Base-by-base conservation (phyloP, 2,888 invertebrate genomes). In the Drosophila paracracens region DNA sequence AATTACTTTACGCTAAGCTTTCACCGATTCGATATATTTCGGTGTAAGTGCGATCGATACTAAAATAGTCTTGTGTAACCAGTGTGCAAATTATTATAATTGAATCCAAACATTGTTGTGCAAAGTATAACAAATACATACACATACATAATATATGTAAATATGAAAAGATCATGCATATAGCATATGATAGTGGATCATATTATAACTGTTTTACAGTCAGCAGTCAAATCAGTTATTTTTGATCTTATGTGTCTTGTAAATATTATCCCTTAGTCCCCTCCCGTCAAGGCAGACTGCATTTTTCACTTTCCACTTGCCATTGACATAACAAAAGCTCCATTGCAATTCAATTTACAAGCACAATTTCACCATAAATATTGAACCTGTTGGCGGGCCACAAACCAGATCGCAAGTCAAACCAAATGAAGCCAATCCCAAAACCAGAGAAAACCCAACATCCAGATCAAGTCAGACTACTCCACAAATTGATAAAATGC, bases 1-100 rank as follows among this genome's bases (percentile, higher is more conserved):
- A 92, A 91, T 58, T 92, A 92, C 67, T 92, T 92, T 62, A 91
- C 92, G 5, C 80, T 92, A 35, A 91, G 91, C 57, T 91, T 92
- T 65, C 85, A 91, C 16, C 87, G 91, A 25, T 92, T 92, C 74
- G 91, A 91, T 70, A 88, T 92, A 60, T 92, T 92, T 74, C 90
- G 92, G 51, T 87, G 91, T 92, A 91, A 92, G 91, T 91, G 76
- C 25, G 11, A 58, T 68, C 59, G 56, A 36, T 38, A 27, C n/a
- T n/a, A 11, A 31, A 33, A 33, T 6, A 2, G 3, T n/a, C 4
- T 18, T 18, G 36, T 36, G 36, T 3, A 16, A 2, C 16, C 46
- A 25, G 46, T 50, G 10, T 6, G 6, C 11, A 51, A 51, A 11
- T 46, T 46, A 21, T 13, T 7, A 3, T 13, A 21, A 13, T 16